phyloP scores from a whole-genome alignment of 2,888 invertebrate species.

The Caenorhabditis sp. region DNA sequence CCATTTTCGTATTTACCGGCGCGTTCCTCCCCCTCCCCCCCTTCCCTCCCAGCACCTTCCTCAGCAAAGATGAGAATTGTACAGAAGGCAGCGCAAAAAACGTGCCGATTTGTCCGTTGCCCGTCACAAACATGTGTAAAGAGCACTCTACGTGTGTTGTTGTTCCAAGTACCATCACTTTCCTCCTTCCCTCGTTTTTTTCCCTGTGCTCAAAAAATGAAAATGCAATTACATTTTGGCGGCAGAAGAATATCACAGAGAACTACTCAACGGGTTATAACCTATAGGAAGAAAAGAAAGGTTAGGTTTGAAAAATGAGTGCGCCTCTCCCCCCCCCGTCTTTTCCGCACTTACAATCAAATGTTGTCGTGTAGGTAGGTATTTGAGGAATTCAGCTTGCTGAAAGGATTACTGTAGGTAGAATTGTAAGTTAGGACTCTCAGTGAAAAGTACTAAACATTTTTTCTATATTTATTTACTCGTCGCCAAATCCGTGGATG shows the following conservation, averaged over 20 bases:
- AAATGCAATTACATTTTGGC: conserved; percentile 9
- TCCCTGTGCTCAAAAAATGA: neutral
- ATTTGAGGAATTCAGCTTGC: neutral
- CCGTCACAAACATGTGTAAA: conserved; percentile 7
- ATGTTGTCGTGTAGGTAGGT: neutral
- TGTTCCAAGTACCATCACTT: conserved; percentile 10
- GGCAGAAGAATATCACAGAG: neutral
- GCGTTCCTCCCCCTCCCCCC: neutral
- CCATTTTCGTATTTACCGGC: neutral
- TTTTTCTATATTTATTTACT: neutral
- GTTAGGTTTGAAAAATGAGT: neutral
- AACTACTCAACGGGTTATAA: too few relatives aligned
- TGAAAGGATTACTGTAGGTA: too few relatives aligned
- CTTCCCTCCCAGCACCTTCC: neutral
- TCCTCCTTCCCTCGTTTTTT: neutral
- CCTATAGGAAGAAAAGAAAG: neutral
- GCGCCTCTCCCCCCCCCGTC: too few relatives aligned
- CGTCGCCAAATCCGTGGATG: neutral
- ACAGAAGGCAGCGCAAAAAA: neutral
- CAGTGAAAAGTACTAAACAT: too few relatives aligned
- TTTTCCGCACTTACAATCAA: neutral
- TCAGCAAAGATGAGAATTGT: neutral
- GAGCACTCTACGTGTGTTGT: conserved; percentile 16
- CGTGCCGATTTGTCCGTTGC: conserved; percentile 1
- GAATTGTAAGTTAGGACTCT: too few relatives aligned